Base-by-base conservation (phyloP, 2,888 invertebrate species). In the Ormyrus labotus region DNA sequence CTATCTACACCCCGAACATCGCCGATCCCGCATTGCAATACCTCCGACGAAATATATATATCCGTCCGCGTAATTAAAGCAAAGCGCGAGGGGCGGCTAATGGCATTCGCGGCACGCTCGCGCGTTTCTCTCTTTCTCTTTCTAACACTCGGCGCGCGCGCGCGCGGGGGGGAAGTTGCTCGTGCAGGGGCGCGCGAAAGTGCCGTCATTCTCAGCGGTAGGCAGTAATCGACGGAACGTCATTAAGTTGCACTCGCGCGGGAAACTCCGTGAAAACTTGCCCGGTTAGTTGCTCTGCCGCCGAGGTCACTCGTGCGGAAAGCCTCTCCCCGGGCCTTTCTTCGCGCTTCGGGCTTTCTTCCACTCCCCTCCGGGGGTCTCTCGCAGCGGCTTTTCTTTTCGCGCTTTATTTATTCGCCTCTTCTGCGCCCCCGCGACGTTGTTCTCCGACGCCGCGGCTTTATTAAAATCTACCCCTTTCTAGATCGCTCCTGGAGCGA, bases 31-130 rank as follows among this genome's bases (percentile, higher is more conserved):
- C 34, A 2, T 34, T 34, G 34, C 4, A 34, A 34, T 34, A 34
- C 34, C 34, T 1, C 34, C 34, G 34, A 34, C 34, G 34, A 34
- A 34, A 34, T 34, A 34, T 13, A 13, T 2, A 34, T 34, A 34
- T 34, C 69, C 78, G 48, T 69, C 80, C 74, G 73, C 83, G 81
- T 82, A 82, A 84, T 83, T 83, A 84, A 34, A 81, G 68, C 77
- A 57, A 77, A 77, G 71, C 19, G 51, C 51, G 10, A 6, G 51
- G 67, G 34, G 34, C 34, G 34, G 34, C 34, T 75, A 74, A 81
- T 76, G 13, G 67, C 50, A 70, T 81, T 81, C 61, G 10, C n/a
- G 70, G 51, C 71, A 72, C 78, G 71, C n/a, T 65, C 65, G 71
- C n/a, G 71, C 65, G 47, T 51, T 11, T 53, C 19, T 4, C 34